These are phyloP conservation scores for Tricholaema leucomelas DNA, from an alignment of 2,113 vertebrate genomes.

Conservation along the genomic window DNA sequence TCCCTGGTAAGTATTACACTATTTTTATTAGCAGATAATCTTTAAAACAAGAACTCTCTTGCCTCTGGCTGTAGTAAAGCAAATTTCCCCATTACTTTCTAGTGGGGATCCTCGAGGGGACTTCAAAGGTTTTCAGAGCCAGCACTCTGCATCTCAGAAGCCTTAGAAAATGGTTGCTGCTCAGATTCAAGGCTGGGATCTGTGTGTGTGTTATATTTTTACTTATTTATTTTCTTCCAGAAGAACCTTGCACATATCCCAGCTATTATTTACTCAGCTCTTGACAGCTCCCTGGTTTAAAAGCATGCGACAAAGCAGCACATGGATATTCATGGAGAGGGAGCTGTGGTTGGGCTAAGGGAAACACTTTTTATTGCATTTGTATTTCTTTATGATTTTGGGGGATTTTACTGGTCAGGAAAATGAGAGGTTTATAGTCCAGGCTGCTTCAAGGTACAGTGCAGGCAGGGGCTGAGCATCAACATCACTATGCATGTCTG, in stretches of 20 bases:
- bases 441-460: neutral
- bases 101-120: neutral
- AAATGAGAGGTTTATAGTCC: neutral
- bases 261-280: neutral
- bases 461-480: neutral
- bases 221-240: neutral
- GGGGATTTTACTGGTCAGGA: neutral
- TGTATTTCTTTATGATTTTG: neutral
- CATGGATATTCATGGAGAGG: neutral
- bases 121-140: neutral
- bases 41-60: neutral
- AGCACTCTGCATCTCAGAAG: neutral
- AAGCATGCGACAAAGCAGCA: neutral
- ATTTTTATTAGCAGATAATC: neutral
- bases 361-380: neutral
- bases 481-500: neutral
- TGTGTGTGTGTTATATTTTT: too few species aligned
- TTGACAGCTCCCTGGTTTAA: neutral
- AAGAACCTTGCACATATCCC: neutral
- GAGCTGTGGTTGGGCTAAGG: neutral
- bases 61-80: neutral
- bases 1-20: neutral
- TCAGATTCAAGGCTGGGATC: neutral
- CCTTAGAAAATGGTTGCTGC: neutral
- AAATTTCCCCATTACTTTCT: neutral